phyloP scores from a whole-genome alignment of 2,888 invertebrate genomes.

The Hofmannophila pseudospretella region DNA sequence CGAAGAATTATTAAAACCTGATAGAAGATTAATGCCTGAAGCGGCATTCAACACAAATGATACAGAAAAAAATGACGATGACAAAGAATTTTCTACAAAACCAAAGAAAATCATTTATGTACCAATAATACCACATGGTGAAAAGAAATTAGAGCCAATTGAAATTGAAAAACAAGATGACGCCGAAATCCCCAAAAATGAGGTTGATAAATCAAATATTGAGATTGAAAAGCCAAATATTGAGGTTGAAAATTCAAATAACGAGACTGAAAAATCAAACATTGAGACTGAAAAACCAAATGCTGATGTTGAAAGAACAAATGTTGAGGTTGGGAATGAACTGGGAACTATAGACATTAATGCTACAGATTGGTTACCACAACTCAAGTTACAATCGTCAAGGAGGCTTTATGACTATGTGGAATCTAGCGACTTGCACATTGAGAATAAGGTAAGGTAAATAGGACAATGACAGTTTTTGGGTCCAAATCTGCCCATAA shows the following conservation, averaged over 20 bases:
- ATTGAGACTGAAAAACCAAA: too few species aligned
- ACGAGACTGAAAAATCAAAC: not conserved
- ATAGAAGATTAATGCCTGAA: not conserved
- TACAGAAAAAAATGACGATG: slow-evolving; percentile 5
- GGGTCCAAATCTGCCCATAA: too few species aligned
- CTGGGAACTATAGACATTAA: too few species aligned
- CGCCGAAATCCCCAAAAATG: too few species aligned
- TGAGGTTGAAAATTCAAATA: too few species aligned
- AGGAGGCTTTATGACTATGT: slow-evolving; percentile 6
- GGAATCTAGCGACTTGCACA: slow-evolving; percentile 25
- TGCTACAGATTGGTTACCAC: too few species aligned
- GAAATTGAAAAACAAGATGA: not conserved
- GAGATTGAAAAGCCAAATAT: too few species aligned
- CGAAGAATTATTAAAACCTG: not conserved
- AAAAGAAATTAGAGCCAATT: too few species aligned
- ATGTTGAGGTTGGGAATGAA: too few species aligned
- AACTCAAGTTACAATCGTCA: not conserved
- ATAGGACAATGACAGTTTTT: too few species aligned
- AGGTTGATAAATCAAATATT: too few species aligned
- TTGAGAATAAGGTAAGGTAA: slow-evolving; percentile 33
- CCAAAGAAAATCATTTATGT: not conserved
- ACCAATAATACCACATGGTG: not conserved
- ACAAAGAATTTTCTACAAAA: not conserved
- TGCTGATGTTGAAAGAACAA: too few species aligned
- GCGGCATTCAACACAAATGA: not conserved